Percentiles rank a stretch among this genome's conserved stretches.
Evolutionary conservation across 2,113 vertebrate genomes (phyloP).

Genomic region (Apodemus sylvaticus): DNA sequence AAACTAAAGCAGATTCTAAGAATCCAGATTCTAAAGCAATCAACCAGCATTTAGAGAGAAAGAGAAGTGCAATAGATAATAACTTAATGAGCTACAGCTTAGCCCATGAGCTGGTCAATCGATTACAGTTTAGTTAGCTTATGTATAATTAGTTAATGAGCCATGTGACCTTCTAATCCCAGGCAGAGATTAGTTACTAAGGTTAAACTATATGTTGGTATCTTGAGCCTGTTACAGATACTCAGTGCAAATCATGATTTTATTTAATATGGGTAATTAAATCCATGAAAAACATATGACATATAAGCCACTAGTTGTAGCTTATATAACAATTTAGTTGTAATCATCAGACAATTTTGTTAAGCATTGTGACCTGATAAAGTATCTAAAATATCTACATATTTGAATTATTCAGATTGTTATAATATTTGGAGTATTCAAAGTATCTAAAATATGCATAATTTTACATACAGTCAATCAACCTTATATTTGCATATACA

Average conservation of each 20-base stretch:
- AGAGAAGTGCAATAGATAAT: not conserved
- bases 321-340: not conserved
- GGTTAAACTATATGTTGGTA: not conserved
- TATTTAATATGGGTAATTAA: not conserved
- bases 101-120: not conserved
- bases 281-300: not conserved
- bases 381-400: slow-evolving; percentile 8
- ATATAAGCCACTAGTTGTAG: not conserved
- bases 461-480: slow-evolving; percentile 20
- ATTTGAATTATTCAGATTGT: not conserved
- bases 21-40: not conserved
- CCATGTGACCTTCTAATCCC: not conserved
- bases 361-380: not conserved
- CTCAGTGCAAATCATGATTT: not conserved
- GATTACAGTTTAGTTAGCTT: not conserved
- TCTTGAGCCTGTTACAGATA: not conserved
- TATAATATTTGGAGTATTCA: not conserved
- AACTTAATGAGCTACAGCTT: not conserved
- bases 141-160: not conserved
- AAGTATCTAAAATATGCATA: not conserved
- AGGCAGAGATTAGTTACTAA: not conserved
- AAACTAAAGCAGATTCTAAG: not conserved
- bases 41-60: not conserved
- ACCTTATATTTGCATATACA: not conserved
- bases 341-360: not conserved